phyloP scores from a whole-genome alignment of 2,797 vertebrate species.

The Enteromius mattozi region DNA sequence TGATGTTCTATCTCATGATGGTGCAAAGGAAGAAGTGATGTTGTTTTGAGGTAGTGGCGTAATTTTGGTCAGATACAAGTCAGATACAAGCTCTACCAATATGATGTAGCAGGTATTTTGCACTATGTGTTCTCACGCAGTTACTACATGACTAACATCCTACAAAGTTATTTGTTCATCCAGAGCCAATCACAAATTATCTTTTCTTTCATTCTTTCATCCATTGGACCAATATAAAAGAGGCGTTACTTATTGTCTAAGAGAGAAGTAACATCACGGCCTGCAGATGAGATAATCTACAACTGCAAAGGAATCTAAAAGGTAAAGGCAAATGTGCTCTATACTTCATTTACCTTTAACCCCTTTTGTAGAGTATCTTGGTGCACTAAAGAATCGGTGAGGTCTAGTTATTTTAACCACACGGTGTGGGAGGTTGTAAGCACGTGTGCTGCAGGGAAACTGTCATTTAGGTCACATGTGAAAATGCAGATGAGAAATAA shows the following conservation, averaged over 20 bases:
- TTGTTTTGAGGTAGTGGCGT: background rate
- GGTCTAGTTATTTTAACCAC: slow-evolving; percentile 34
- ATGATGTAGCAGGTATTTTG: background rate
- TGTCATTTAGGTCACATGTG: background rate
- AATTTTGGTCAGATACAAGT: background rate
- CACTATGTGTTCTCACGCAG: no score
- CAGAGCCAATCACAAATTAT: background rate
- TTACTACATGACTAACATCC: background rate
- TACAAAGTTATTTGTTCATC: background rate
- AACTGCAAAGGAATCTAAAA: background rate
- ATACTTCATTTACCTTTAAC: background rate
- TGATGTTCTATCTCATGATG: background rate
- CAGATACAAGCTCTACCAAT: background rate
- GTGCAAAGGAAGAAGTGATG: background rate
- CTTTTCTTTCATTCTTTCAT: background rate
- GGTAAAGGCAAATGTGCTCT: background rate
- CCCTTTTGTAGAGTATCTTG: background rate
- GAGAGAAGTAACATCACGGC: background rate
- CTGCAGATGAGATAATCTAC: background rate
- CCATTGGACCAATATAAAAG: background rate
- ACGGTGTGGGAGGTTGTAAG: background rate
- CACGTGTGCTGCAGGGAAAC: background rate
- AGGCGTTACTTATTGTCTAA: background rate
- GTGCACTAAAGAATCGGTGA: background rate
- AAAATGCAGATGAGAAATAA: background rate